phyloP scores from a whole-genome alignment of 2,113 vertebrate species.

The Alligator sinensis region DNA sequence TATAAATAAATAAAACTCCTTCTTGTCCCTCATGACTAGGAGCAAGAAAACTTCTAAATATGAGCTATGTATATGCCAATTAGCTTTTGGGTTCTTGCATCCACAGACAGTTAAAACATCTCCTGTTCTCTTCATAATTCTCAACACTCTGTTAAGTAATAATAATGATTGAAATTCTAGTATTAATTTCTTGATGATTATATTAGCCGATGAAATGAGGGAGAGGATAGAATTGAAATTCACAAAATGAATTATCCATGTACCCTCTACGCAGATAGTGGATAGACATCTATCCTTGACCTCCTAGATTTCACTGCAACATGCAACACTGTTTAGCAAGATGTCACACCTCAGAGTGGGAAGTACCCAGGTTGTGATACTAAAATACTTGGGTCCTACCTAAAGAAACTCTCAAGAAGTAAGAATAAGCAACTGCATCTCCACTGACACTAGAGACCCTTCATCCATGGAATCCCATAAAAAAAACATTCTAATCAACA shows the following conservation, averaged over 20 bases:
- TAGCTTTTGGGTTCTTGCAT: background rate
- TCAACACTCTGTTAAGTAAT: background rate
- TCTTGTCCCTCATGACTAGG: background rate
- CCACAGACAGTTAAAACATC: background rate
- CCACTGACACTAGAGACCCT: no score
- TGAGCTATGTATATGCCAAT: background rate
- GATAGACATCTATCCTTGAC: background rate
- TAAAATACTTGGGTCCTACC: no score
- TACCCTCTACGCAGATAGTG: background rate
- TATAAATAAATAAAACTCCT: background rate
- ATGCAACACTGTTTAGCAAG: no score
- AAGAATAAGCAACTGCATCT: no score
- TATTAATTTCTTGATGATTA: background rate
- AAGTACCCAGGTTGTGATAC: no score
- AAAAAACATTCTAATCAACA: no score
- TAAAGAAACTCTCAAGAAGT: no score
- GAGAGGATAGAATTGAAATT: background rate
- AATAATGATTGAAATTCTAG: no score
- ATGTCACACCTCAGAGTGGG: no score
- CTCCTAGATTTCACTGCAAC: no score
- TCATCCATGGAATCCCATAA: no score
- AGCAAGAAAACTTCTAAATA: background rate
- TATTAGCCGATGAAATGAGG: background rate
- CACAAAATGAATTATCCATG: background rate
- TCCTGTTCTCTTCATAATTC: background rate